Base-by-base conservation (phyloP, 2,888 invertebrate genomes). In the Ellobium chinense region DNA sequence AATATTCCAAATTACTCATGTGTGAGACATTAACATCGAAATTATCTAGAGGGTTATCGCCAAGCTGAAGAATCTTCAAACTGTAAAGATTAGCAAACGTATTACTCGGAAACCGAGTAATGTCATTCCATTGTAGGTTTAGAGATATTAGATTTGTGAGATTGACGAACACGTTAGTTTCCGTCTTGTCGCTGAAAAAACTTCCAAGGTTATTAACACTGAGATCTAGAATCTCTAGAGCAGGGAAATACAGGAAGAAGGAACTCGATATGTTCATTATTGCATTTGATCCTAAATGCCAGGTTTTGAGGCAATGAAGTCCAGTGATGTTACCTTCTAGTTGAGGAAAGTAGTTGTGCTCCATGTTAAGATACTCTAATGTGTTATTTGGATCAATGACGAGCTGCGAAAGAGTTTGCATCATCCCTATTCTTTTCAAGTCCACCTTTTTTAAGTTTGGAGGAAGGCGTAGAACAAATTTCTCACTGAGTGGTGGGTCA, bases 311-410 rank as follows among this genome's bases (percentile, higher is more conserved):
- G 5, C 54, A 70, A n/a, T 72, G 24, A 1, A 82, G 66, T 0
- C 80, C 80, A 7, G 5, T 24, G 46, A 82, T 31, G 2, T 79
- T 76, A 24, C 80, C 82, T 12, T 63, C 58, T 34, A 69, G 56
- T 9, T 56, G 14, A 18, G 72, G 68, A 9, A 82, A 36, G n/a
- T 54, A 18, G 27, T 82, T 82, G 29, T n/a, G 66, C 24, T 31
- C 24, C 31, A 82, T 58, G 36, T 65, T 68, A n/a, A 82, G 27
- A 27, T 3, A 27, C 21, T 14, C 29, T 12, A 82, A 29, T 21
- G 18, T 65, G 58, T 82, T 82, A 36, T 62, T 70, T 2, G 62
- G 54, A 31, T 74, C 62, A 24, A 82, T 60, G 0, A 24, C 37
- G 39, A 82, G 12, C 9, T 72, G 9, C 4, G 72, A 34, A 3